These are phyloP conservation scores for Sminthurides aquaticus DNA, from an alignment of 2,888 invertebrate genomes.

Conservation along the genomic window DNA sequence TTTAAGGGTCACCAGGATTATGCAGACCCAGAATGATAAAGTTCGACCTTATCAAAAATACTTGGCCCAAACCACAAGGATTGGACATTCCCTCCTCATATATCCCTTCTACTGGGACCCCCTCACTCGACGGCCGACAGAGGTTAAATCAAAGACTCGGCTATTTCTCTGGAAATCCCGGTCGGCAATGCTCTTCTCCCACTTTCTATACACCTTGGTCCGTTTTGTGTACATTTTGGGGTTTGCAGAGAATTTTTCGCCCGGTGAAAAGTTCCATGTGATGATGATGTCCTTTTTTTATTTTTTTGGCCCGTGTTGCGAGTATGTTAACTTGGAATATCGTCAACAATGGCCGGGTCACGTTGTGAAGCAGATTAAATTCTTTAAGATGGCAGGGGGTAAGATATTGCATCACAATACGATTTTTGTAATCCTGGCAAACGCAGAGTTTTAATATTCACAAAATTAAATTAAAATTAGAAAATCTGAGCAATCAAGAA, in stretches of 20 bases:
- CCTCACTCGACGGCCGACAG: not conserved
- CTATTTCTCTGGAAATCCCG: not conserved
- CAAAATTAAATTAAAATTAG: no score
- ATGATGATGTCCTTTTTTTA: not conserved
- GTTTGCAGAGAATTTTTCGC: not conserved
- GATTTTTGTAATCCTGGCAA: no score
- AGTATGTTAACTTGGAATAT: not conserved
- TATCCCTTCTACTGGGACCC: not conserved
- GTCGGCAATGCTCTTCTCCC: not conserved
- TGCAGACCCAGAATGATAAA: not conserved
- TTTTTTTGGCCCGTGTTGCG: not conserved
- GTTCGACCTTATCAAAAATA: not conserved
- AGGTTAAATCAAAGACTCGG: not conserved
- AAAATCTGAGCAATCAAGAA: not conserved
- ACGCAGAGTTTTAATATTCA: no score
- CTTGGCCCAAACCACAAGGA: not conserved
- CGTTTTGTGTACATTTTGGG: not conserved
- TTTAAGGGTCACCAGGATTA: not conserved
- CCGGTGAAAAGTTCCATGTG: not conserved
- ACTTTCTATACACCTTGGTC: not conserved
- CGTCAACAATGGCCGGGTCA: not conserved
- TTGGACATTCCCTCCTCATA: not conserved
- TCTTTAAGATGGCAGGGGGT: not conserved
- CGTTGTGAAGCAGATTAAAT: not conserved
- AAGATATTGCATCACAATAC: no score